phyloP scores from a whole-genome alignment of 2,797 vertebrate genomes.

The Eospalax fontanierii region DNA sequence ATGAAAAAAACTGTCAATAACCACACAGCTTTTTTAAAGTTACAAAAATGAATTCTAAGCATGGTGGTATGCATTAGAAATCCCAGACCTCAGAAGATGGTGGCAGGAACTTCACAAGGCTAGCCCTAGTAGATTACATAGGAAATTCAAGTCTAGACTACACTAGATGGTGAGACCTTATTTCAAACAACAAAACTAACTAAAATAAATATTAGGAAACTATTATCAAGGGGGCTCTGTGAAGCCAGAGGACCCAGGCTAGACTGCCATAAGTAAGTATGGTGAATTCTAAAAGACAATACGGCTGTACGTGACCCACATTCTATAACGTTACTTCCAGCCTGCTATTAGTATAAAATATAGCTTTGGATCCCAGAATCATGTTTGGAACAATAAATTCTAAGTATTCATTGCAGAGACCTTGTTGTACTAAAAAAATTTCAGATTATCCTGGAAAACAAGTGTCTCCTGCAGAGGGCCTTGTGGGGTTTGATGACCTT shows the following conservation, averaged over 20 bases:
- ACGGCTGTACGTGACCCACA: neutral
- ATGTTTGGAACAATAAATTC: constrained; percentile 27
- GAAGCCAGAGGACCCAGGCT: neutral
- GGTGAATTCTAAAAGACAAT: neutral
- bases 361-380: neutral
- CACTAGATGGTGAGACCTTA: neutral
- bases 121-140: too few species aligned
- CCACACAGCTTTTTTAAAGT: constrained; percentile 5
- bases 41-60: neutral
- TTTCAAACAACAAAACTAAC: neutral
- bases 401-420: constrained; percentile 13
- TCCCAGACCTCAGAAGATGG: neutral
- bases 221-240: neutral
- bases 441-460: neutral
- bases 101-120: neutral
- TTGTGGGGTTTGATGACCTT: constrained; percentile 28
- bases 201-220: constrained; percentile 19
- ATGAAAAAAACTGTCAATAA: neutral
- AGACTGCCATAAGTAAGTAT: neutral
- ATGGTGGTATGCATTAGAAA: neutral
- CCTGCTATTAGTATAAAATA: neutral
- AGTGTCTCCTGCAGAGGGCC: neutral
- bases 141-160: neutral
- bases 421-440: constrained; percentile 46
- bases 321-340: constrained; percentile 31